These are phyloP conservation scores for Tipula helvola DNA, from an alignment of 2,888 invertebrate species.

Conservation along the genomic window DNA sequence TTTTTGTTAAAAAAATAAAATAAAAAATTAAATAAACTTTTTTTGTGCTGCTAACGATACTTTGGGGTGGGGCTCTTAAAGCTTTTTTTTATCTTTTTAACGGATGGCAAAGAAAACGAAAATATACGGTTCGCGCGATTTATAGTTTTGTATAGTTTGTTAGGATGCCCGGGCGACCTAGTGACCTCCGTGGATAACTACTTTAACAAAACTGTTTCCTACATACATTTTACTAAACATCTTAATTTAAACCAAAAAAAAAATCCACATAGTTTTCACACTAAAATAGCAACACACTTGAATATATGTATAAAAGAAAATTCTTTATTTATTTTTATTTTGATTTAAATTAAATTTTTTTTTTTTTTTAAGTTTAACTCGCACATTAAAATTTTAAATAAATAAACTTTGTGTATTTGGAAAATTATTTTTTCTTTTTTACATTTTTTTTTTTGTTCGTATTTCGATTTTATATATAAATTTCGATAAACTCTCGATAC, in stretches of 20 bases:
- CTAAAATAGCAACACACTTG: neutral
- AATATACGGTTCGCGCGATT: neutral
- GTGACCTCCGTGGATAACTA: slow-evolving; percentile 27
- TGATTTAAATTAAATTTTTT: neutral
- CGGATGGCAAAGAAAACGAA: neutral
- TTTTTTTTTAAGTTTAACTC: neutral
- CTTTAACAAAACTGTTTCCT: neutral
- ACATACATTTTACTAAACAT: neutral
- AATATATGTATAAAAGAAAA: neutral
- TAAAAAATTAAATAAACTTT: neutral
- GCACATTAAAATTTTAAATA: slow-evolving; percentile 6
- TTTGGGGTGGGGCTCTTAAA: slow-evolving; percentile 17
- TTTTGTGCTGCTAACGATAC: neutral
- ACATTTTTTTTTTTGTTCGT: neutral
- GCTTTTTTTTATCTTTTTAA: neutral
- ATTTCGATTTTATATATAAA: neutral
- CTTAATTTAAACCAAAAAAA: neutral
- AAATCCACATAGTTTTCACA: neutral
- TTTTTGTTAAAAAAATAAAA: neutral
- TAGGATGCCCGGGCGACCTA: slow-evolving; percentile 32
- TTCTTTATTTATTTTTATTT: neutral
- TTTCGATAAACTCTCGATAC: neutral
- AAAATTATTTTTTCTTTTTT: neutral
- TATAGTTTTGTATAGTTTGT: neutral
- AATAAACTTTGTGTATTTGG: neutral